Base-by-base conservation (phyloP, 2,113 vertebrate species). In the Verasper variegatus region DNA sequence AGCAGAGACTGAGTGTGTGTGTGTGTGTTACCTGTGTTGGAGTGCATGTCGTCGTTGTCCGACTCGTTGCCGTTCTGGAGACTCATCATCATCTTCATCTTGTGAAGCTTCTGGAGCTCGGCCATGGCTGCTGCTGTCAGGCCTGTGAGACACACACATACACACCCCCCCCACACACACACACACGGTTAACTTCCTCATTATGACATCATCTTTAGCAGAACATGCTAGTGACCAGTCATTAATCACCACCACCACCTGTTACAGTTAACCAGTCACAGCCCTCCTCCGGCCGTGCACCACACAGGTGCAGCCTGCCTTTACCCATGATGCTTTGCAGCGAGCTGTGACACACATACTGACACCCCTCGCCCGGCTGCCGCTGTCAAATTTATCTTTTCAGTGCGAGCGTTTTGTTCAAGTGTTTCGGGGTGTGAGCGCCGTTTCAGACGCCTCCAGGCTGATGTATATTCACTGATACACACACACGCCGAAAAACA, bases 81-180 rank as follows among this genome's bases (percentile, higher is more conserved):
- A 67, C 89, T 93, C 92, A 93, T 92, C 92, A 93, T 92, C 89
- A 93, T 91, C 88, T 93, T 93, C 92, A 93, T 92, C 85, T 93
- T 93, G 68, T 93, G 92, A 2, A 93, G 87, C 68, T 93, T 93
- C 77, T 92, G 92, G 20, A 93, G 92, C 62, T 93, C 92, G 0
- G 91, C 91, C 91, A 93, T 93, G 70, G 89, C 89, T 27, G 91
- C 92, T 5, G 90, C 91, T 6, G 92, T 92, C 61, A 93, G 83
- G 8, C 92, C 90, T 92, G 63, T 11, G 1, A 42, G 40, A 77
- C 70, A 83, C 57, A 89, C 31, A 86, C 75, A 88, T 51, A 86
- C 75, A 88, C 55, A 85, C 79, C 68, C 74, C 66, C 59, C 42
- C 65, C 61, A 23, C 2, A 56, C 55, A 57, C 24, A 57, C 56